Evolutionary conservation across 2,797 vertebrate species (phyloP), one percentile per base, ranked within the genome.

Genomic region (Clarias platycephalus): DNA sequence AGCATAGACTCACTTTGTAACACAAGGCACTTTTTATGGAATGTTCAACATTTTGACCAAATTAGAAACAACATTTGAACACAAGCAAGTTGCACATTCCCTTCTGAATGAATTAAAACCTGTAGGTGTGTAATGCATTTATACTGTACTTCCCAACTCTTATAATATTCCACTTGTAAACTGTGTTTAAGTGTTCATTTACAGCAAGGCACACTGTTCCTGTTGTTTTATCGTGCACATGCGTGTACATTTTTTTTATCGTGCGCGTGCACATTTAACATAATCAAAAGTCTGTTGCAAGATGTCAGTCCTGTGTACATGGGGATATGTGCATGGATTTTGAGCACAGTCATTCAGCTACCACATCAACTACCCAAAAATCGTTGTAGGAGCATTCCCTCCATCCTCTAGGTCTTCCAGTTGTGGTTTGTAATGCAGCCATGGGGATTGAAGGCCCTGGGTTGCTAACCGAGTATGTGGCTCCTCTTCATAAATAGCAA

Each of bases 1-100:
- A 95, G 94, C 94, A 93, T 92, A 89, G 93, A 93, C 91, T 94
- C 95, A 89, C 92, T 86, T 85, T 70, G 10, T 90, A 88, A 88
- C 55, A 57, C 92, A 93, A 93, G 91, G 93, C 87, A 89, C 86
- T 92, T 62, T 76, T 83, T 37, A 89, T 95, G 96, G 96, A 97
- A 97, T 97, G 97, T 96, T 96, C 93, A 92, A 94, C 90, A 83
- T 88, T 92, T 93, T 90, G 91, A 93, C 89, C 83, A 90, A 90
- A 93, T 95, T 88, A 62, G 57, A 86, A 92, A 92, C 88, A 81
- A 49, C 1, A n/a, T 60, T 75, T 64, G 66, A 83, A 62, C 81
- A 83, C 49, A 31, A 18, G 31, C 6, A 66, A 53, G 12, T 22
- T 44, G 44, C 18, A 55, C 62, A 31, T 80, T 66, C 60, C 58